phyloP scores from a whole-genome alignment of 2,888 invertebrate genomes.

The Drosophila mayaguana region DNA sequence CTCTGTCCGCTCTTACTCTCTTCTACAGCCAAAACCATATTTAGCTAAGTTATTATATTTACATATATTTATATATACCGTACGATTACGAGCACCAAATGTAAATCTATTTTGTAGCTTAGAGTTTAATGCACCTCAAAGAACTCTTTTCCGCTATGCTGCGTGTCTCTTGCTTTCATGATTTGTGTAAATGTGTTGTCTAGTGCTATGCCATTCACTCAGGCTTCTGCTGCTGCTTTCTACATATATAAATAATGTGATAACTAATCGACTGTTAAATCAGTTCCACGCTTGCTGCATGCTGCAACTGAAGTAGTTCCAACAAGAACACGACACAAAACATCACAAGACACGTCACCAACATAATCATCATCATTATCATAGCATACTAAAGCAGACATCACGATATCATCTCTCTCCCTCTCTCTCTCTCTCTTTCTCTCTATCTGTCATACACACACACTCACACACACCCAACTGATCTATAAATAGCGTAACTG shows the following conservation, averaged over 20 bases:
- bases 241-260: conserved; percentile 8
- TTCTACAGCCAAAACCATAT: neutral
- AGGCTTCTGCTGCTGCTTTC: conserved; percentile 19
- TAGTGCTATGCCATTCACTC: conserved; percentile 19
- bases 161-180: neutral
- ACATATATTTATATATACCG: conserved; percentile 5
- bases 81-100: conserved; percentile 39
- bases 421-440: neutral
- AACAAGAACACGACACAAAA: neutral
- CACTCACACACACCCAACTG: conserved; percentile 3
- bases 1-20: neutral
- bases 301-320: conserved; percentile 6
- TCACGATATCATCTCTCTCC: conserved; percentile 21
- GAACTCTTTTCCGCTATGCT: conserved; percentile 2
- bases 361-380: neutral
- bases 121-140: conserved; percentile 36
- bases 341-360: conserved; percentile 1
- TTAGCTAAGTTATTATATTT: conserved; percentile 38
- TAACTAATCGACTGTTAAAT: conserved; percentile 1
- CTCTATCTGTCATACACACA: neutral
- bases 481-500: conserved; percentile 27
- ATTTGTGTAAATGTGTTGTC: conserved; percentile 32
- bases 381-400: conserved; percentile 24
- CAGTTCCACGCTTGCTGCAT: conserved; percentile 25
- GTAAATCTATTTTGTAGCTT: conserved; percentile 11